Evolutionary conservation across 2,113 vertebrate species (phyloP).

Genomic region (Leptocoma aspasia): DNA sequence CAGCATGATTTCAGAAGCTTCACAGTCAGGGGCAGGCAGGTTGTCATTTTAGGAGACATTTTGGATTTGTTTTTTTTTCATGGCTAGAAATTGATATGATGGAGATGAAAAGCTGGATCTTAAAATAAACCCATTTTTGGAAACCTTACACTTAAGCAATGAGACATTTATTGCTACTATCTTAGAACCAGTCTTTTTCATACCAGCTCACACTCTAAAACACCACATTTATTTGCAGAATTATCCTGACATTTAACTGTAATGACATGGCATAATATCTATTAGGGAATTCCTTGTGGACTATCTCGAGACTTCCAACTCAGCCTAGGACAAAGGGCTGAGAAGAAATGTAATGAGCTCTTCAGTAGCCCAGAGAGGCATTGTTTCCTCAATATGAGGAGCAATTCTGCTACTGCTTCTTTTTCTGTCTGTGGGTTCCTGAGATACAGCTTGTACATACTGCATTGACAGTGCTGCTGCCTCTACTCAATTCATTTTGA

Average conservation of each 20-base stretch:
- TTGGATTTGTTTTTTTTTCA: background rate
- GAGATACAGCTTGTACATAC: accelerated
- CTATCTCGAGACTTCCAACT: background rate
- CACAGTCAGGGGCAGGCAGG: background rate
- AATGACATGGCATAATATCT: background rate
- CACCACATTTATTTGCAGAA: background rate
- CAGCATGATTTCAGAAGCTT: slow-evolving; percentile 12
- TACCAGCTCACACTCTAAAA: background rate
- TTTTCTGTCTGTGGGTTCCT: background rate
- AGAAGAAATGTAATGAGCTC: background rate
- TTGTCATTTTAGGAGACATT: background rate
- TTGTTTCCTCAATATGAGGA: background rate
- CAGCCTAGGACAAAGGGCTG: background rate
- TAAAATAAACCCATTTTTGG: background rate
- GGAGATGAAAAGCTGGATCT: background rate
- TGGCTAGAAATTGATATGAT: background rate
- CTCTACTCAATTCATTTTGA: background rate
- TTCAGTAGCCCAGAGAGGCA: background rate
- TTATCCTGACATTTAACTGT: background rate
- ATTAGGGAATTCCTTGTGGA: background rate
- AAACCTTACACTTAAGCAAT: background rate
- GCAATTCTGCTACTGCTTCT: background rate
- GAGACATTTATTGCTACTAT: background rate
- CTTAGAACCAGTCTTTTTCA: background rate
- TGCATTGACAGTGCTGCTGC: background rate